Evolutionary conservation across 53 echinoderm and acorn worm species (phyloP), one percentile per base, ranked within the genome.

Genomic region (Actinopyga echinites): DNA sequence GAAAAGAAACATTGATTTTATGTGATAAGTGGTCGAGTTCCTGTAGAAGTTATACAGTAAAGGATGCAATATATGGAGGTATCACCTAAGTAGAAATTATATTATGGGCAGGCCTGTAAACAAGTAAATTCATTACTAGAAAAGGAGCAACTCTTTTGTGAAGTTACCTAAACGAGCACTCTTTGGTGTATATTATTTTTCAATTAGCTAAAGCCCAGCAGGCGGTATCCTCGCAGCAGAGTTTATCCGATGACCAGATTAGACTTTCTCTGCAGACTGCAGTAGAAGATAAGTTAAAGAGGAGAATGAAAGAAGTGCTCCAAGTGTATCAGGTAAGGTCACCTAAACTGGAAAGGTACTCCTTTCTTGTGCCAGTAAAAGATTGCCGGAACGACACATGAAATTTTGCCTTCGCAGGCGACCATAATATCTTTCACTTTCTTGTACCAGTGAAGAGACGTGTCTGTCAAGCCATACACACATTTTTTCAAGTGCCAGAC

Each of bases 241-340:
- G 85, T 56, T 31, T 93, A 5, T 90, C 93, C 7, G 96, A 96
- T 31, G 96, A 96, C 31, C 87, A 92, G 30, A 90, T 96, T 62
- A 93, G 88, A 62, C 63, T 87, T 1, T 96, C 96, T 1, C 73
- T 96, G 5, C 84, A 87, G 32, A 90, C 96, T 11, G 96, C 93
- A 4, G 93, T 96, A 6, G 96, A 96, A 82, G 96, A 95, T 38
- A 95, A 93, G 69, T 80, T 95, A n/a, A 93, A 91, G 43, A 74
- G 95, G 38, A 67, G 89, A 75, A 67, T 91, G 85, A 85, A 85
- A 34, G 95, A 95, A 21, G 91, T 85, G 12, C 91, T 85, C 43
- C 91, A 93, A 36, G 87, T 89, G 64, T 71, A 88, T 42, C 89
- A 91, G 91, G 95, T 93, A 73, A 85, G 87, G 17, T 49, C n/a